Percentiles rank a stretch among this genome's conserved stretches.
phyloP scores from a whole-genome alignment of 1,140 invertebrate species.

The Eueides isabella region DNA sequence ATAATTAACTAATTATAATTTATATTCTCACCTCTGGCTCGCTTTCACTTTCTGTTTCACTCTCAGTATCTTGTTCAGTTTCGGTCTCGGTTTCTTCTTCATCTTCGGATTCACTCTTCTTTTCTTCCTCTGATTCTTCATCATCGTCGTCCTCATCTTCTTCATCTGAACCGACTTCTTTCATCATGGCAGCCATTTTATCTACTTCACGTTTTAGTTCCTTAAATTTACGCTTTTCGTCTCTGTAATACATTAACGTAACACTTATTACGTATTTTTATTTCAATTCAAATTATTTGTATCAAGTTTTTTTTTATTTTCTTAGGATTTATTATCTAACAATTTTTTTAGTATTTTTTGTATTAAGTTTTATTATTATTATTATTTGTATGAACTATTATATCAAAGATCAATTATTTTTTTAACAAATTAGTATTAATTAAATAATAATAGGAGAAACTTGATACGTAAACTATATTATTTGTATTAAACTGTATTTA shows the following conservation, averaged over 20 bases:
- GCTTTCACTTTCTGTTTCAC: conserved; percentile 85
- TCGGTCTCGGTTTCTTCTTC: conserved; percentile 85
- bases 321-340: too few relatives aligned
- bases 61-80: conserved; percentile 83
- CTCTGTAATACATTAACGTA: conserved; percentile 69
- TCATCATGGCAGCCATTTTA: conserved; percentile 93
- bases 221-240: conserved; percentile 89
- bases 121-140: conserved; percentile 84
- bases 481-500: too few relatives aligned
- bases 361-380: too few relatives aligned
- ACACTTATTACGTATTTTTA: too few relatives aligned
- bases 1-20: too few relatives aligned
- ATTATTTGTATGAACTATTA: too few relatives aligned
- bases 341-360: too few relatives aligned
- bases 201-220: conserved; percentile 92
- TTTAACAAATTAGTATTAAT: too few relatives aligned
- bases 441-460: too few relatives aligned
- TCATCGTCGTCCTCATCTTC: conserved; percentile 87
- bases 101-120: conserved; percentile 84
- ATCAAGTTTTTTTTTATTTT: too few relatives aligned
- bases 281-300: not conserved
- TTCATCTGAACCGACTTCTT: conserved; percentile 89
- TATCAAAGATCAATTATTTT: too few relatives aligned
- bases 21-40: conserved; percentile 82
- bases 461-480: too few relatives aligned